Evolutionary conservation across 2,797 vertebrate genomes (phyloP), one percentile per base, ranked within the genome.

Genomic region (Momotus momota): DNA sequence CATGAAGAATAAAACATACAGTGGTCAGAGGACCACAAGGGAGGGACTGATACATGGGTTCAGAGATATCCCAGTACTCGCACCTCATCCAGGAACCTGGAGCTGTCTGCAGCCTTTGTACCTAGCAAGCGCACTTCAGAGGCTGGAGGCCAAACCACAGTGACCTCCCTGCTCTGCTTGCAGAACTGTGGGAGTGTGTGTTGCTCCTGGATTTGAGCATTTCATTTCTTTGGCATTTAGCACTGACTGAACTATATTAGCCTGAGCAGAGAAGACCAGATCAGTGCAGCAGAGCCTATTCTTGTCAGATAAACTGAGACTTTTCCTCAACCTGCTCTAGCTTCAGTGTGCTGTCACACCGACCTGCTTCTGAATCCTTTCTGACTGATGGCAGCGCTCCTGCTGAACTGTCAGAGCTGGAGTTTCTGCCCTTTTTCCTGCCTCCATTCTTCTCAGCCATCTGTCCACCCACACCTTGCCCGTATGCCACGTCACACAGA

Each of bases 281-380:
- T 12, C 40, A 38, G 26, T 13, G 18, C 35, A 52, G 31, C n/a
- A 5, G 6, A 52, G 9, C 2, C 10, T 64, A 4, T 41, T 38
- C 27, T 40, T 62, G 27, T 74, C 45, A 46, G 38, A 75, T 15
- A 72, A 64, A 52, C 6, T 6, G 15, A 52, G 27, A 5, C 29
- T 14, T 65, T 83, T 70, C 40, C 10, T 87, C 58, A 62, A 26
- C 41, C 11, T 65, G 13, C 7, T 48, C 51, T 33, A 2, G 67
- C 26, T 33, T n/a, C 0, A 0, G 71, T 54, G 20, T 2, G 1
- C 6, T 52, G 15, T 61, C 48, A 70, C 9, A 57, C 12, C 1
- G 0, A 61, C 7, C 14, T 3, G 1, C 20, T 81, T 71, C 41
- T 1, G 1, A 25, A 75, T 35, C 11, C 8, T 65, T 85, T 61